Evolutionary conservation across 2,113 vertebrate genomes (phyloP).

Genomic region (Craseonycteris thonglongyai): DNA sequence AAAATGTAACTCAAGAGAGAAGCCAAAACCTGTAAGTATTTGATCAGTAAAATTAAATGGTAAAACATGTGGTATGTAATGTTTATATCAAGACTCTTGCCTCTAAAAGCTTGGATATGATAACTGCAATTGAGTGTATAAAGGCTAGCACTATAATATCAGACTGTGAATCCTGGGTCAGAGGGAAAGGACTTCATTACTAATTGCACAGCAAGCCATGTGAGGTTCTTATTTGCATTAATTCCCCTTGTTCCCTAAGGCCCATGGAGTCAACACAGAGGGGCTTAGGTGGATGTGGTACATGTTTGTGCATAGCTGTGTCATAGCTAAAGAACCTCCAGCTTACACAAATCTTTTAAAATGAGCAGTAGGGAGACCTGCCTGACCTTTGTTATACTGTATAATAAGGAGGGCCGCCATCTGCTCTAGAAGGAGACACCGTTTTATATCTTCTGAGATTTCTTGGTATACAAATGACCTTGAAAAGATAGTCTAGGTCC

Average conservation of each 20-base stretch:
- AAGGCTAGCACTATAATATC: neutral
- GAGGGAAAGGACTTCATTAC: neutral
- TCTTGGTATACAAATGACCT: neutral
- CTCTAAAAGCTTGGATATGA: neutral
- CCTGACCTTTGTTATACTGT: neutral
- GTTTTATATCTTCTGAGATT: neutral
- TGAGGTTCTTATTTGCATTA: neutral
- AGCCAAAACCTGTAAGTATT: slow-evolving; percentile 89
- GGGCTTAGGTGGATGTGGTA: neutral
- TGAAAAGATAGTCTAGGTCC: neutral
- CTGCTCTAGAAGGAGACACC: neutral
- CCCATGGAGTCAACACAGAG: neutral
- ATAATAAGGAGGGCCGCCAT: neutral
- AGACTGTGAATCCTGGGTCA: neutral
- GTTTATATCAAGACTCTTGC: neutral
- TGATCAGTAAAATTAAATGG: neutral
- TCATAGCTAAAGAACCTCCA: neutral
- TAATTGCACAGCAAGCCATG: neutral
- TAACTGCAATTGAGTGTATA: neutral
- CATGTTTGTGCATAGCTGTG: neutral
- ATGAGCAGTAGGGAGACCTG: neutral
- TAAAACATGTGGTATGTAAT: neutral
- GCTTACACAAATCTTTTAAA: neutral
- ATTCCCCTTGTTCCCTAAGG: neutral
- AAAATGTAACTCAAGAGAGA: slow-evolving; percentile 95